Percentiles rank a stretch among this genome's conserved stretches.
Evolutionary conservation across 2,888 invertebrate species (phyloP).

Genomic region (Coenonympha arcania): DNA sequence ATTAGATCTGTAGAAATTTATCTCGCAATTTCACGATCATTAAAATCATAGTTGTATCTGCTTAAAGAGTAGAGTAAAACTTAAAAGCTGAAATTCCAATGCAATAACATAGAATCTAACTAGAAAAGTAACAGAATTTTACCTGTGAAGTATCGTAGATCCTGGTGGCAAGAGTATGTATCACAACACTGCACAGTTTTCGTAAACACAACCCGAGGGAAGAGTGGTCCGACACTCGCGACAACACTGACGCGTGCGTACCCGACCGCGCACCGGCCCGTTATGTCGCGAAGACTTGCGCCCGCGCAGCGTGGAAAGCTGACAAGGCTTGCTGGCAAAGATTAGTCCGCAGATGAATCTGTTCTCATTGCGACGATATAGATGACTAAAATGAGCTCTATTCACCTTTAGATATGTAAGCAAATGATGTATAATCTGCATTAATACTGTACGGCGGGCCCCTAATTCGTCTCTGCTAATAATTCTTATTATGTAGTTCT

Average conservation of each 20-base stretch:
- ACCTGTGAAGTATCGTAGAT: constrained; percentile 4
- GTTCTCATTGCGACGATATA: neutral
- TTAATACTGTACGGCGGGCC: too few species aligned
- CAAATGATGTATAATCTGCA: too few species aligned
- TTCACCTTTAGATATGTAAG: too few species aligned
- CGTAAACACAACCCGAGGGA: constrained; percentile 17
- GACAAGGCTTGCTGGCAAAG: constrained; percentile 40
- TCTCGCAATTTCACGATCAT: neutral
- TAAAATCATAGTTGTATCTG: neutral
- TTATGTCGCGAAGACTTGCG: constrained; percentile 42
- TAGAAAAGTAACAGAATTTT: neutral
- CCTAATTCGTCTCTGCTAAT: too few species aligned
- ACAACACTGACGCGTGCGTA: constrained; percentile 35
- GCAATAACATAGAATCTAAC: too few species aligned
- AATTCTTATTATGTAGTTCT: too few species aligned
- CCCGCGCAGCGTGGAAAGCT: constrained; percentile 50
- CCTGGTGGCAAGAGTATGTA: constrained; percentile 17
- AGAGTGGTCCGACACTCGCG: constrained; percentile 31
- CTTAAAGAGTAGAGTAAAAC: neutral
- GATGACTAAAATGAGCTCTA: too few species aligned
- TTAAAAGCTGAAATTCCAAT: too few species aligned
- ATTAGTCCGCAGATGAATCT: constrained; percentile 23
- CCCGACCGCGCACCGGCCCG: constrained; percentile 46
- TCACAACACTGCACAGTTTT: constrained; percentile 22
- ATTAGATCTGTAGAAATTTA: neutral